These are phyloP conservation scores for Equus przewalskii DNA, from an alignment of 2,113 vertebrate genomes.

Conservation along the genomic window DNA sequence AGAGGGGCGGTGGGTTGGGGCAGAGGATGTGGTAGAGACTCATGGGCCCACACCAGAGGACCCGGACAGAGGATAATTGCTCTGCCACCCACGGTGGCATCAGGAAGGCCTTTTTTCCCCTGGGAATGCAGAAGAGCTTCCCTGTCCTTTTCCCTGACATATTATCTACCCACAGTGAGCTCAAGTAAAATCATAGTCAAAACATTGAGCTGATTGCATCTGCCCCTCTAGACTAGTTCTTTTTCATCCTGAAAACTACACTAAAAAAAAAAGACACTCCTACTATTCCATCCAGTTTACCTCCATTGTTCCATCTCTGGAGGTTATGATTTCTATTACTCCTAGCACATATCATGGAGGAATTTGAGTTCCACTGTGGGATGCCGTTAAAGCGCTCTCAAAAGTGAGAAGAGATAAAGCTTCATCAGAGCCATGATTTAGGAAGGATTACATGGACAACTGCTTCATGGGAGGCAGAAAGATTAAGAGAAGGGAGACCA, in stretches of 20 bases:
- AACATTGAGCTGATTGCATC: background rate
- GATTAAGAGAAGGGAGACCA: background rate
- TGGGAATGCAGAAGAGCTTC: background rate
- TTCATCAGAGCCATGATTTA: background rate
- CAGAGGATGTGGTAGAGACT: background rate
- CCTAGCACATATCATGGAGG: background rate
- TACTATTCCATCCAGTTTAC: background rate
- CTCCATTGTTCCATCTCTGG: background rate
- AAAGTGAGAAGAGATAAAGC: background rate
- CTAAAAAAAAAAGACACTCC: background rate
- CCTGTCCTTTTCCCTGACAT: background rate
- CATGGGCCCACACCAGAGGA: background rate
- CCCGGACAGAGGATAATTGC: too few relatives aligned
- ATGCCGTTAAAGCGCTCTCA: background rate
- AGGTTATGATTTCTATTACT: background rate
- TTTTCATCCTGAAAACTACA: conserved; percentile 2
- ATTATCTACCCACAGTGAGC: background rate
- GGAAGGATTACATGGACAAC: background rate
- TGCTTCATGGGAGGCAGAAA: background rate
- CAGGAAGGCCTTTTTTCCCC: background rate
- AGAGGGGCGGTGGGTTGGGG: too few relatives aligned
- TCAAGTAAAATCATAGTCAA: background rate
- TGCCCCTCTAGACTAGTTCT: background rate
- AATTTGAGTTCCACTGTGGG: background rate
- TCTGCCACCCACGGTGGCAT: accelerated